Base-by-base conservation (phyloP, 2,113 vertebrate genomes). In the Brachirus orientalis region DNA sequence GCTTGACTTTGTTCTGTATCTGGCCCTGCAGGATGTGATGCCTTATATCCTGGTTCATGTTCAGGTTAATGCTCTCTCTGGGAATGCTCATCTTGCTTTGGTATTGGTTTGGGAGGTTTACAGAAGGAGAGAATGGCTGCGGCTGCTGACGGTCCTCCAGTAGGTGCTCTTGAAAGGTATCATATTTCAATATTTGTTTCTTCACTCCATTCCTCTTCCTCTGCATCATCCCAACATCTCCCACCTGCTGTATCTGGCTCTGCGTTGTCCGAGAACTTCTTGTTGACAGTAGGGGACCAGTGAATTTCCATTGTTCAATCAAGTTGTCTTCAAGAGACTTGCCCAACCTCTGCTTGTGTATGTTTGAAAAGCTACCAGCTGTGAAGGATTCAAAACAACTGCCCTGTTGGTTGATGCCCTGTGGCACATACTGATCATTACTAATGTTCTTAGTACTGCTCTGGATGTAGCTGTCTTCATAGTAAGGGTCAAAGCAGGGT, bases 381-480 rank as follows among this genome's bases (percentile, higher is more conserved):
- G 88, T 75, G 51, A 91, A 46, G 1, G 80, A 77, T 47, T 87
- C 85, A 58, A 91, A 78, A 68, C 74, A 75, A 17, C 38, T 83
- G 13, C 88, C 75, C 33, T 90, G 59, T 17, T 88, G 89, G 63
- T 75, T 89, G 28, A 76, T 59, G 55, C 89, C 82, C 72, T 86
- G 87, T 58, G 80, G 45, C 17, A 59, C 50, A 40, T 74, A 63
- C 8, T 72, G 74, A 8, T 74, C 83, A 52, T 45, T 63, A 41
- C 41, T 53, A n/a, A 18, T 60, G 12, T 73, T 36, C 58, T 79
- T 86, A 7, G 43, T 2, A 14, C 35, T 82, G 48, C 37, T 69
- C 36, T 80, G 70, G 10, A 19, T 50, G 54, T 57, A 67, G 38
- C 70, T 44, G 19, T 89, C 68, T 50, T 79, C 80, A 44, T 66